Evolutionary conservation across 2,797 vertebrate genomes (phyloP).

Genomic region (Tenualosa thibaudeaui): DNA sequence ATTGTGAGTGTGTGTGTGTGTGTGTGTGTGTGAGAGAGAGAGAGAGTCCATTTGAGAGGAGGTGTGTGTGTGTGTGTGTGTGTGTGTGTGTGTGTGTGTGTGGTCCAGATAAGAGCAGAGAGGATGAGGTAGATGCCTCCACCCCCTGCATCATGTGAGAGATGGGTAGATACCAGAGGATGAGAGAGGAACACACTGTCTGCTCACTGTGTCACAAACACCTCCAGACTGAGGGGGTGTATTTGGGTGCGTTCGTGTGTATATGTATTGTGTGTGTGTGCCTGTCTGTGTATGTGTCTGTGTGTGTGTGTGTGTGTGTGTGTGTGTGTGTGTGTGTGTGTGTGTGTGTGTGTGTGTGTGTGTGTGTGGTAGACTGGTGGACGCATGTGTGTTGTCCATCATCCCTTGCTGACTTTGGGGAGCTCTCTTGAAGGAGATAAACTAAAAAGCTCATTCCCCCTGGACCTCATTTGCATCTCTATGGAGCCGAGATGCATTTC

Average conservation of each 20-base stretch:
- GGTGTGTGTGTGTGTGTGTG: conserved; percentile 20
- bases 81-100: conserved; percentile 29
- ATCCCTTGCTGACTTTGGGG: background rate
- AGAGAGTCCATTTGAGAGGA: too few species aligned
- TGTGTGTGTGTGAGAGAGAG: background rate
- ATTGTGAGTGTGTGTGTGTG: too few species aligned
- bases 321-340: conserved; percentile 6
- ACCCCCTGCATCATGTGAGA: background rate
- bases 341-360: background rate
- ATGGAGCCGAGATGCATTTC: background rate
- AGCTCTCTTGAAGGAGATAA: background rate
- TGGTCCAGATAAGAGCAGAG: background rate
- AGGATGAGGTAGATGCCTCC: background rate
- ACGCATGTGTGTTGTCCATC: background rate
- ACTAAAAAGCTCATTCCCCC: too few species aligned
- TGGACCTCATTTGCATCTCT: background rate
- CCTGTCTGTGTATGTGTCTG: background rate
- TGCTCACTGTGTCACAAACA: background rate
- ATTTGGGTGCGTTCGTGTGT: background rate
- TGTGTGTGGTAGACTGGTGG: too few species aligned
- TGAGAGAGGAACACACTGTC: background rate
- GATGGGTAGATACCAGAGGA: too few species aligned
- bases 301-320: too few species aligned
- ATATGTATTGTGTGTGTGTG: conserved; percentile 9
- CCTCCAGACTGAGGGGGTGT: background rate